Percentiles rank a stretch among this genome's conserved stretches.
These are phyloP conservation scores for Amazona ochrocephala DNA, from an alignment of 2,797 vertebrate genomes.

Conservation along the genomic window DNA sequence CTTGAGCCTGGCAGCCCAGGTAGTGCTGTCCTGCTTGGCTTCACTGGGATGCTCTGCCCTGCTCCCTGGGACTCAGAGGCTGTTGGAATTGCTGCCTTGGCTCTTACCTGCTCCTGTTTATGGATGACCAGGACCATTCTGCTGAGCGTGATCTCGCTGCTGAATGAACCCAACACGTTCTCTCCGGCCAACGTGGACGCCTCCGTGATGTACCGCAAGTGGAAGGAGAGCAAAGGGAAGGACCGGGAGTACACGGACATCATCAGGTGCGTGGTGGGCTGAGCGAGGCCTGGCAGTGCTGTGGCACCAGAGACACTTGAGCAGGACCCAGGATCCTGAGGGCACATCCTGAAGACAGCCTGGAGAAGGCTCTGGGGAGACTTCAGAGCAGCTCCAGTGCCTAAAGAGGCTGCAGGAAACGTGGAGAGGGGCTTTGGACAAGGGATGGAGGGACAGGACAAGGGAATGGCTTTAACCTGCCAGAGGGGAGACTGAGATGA, in stretches of 20 bases:
- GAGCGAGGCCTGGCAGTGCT: background rate
- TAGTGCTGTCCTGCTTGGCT: background rate
- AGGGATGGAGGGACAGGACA: no score
- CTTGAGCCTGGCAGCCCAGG: rapidly evolving
- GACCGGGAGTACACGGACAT: constrained; percentile 95
- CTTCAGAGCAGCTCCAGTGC: no score
- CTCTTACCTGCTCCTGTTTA: rapidly evolving
- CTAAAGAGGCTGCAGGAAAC: no score
- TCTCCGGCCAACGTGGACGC: constrained; percentile 96
- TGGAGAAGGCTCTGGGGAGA: no score
- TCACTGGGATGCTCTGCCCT: background rate
- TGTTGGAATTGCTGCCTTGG: background rate
- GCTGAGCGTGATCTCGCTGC: constrained; percentile 93
- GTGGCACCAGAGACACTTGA: background rate
- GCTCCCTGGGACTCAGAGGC: background rate
- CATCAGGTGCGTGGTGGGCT: constrained; percentile 83
- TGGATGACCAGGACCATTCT: constrained; percentile 88
- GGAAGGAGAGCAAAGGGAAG: constrained; percentile 95
- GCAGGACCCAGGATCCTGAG: rapidly evolving
- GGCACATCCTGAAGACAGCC: background rate
- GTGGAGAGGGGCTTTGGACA: no score
- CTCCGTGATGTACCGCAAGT: constrained; percentile 97
- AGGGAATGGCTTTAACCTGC: no score
- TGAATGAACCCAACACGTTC: constrained; percentile 97
- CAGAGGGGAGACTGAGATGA: no score